Base-by-base conservation (phyloP, 2,888 invertebrate species). In the Folsomia manolachei region DNA sequence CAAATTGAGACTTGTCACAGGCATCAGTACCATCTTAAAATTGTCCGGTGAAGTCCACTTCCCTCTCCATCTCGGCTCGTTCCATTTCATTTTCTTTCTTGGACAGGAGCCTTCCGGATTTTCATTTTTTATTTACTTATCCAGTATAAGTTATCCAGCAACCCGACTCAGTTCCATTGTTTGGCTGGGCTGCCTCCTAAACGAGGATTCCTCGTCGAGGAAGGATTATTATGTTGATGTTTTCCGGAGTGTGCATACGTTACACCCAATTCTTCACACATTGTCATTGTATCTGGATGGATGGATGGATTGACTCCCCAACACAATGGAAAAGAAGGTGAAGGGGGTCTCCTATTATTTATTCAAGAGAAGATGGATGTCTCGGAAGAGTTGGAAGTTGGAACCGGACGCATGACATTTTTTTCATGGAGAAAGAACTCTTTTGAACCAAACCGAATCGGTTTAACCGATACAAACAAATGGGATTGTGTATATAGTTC, bases 371-470 rank as follows among this genome's bases (percentile, higher is more conserved):
- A 71, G 75, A 77, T 74, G 74, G 70, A 75, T 74, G 75, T 78
- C 74, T 74, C 70, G 64, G 67, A 71, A 73, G 73, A 72, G 74
- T 74, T 78, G 39, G 39, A 14, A 72, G 74, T 74, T 78, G 39
- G 39, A 14, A 39, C 39, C 74, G 70, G 74, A 73, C 74, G 75
- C 71, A 75, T 79, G 80, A 79, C 79, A 80, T 78, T 78, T 80
- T 71, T 78, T 80, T 79, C 76, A 39, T 39, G 39, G 39, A 14
- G 39, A 4, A 39, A 39, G 7, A 39, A 39, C 39, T 14, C 4
- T 39, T 14, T 39, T 39, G n/a, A n/a, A n/a, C n/a, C n/a, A n/a
- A n/a, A n/a, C n/a, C 39, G 39, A 39, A 9, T 9, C 39, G 39
- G 14, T 39, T 39, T 39, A 14, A 39, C 14, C 4, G 4, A 39